Conservation (phyloP, 2,797 vertebrate genomes). For the Esox masquinongy region DNA sequence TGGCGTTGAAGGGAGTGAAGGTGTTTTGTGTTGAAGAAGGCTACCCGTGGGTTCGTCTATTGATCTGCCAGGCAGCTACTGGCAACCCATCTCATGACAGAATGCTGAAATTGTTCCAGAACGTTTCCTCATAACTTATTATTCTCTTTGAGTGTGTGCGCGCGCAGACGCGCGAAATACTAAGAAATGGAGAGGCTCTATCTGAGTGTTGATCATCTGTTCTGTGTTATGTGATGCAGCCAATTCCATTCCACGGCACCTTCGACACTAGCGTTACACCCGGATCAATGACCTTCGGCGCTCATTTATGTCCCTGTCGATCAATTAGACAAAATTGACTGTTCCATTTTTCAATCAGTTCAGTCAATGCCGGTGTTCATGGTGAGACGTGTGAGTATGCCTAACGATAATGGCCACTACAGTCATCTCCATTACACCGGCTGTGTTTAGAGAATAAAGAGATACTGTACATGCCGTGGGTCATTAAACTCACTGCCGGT, state of each 20-base stretch:
- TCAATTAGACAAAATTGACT: background rate
- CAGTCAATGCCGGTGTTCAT: background rate
- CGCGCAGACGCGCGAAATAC: background rate
- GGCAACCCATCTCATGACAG: slow-evolving; percentile 5
- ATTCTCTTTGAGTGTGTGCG: background rate
- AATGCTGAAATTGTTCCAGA: slow-evolving; percentile 12
- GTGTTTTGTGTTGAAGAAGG: slow-evolving; percentile 2
- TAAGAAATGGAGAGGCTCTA: background rate
- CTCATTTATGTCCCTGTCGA: background rate
- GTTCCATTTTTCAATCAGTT: background rate
- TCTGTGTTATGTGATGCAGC: background rate
- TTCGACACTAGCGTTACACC: background rate
- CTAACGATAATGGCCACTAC: background rate
- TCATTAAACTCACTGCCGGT: background rate
- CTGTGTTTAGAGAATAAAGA: background rate
- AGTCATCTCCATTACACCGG: background rate
- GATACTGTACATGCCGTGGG: background rate
- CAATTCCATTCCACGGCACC: background rate
- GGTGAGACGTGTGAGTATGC: background rate
- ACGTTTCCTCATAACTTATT: background rate
- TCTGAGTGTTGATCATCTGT: background rate
- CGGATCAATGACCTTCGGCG: background rate
- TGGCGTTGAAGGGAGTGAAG: background rate
- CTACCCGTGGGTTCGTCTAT: background rate
- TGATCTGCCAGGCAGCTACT: background rate